Conservation (phyloP, 2,797 vertebrate species). For the Dendrocincla tyrannina region DNA sequence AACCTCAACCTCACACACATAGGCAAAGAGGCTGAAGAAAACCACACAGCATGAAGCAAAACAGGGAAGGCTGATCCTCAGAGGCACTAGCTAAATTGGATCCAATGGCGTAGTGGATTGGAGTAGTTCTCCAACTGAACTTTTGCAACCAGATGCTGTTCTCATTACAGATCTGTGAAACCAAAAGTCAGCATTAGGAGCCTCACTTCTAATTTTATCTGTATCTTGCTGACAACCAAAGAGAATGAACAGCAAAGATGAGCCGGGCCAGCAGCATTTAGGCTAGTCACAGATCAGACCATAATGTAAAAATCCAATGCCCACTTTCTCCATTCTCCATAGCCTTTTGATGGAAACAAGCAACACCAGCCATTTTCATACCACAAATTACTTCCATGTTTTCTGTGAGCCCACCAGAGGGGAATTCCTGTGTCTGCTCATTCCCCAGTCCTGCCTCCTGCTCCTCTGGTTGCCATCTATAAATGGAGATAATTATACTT, state of each 20-base stretch:
- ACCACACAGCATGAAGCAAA: background rate
- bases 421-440: slow-evolving; percentile 22
- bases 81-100: background rate
- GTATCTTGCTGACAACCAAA: rapidly evolving
- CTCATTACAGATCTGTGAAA: background rate
- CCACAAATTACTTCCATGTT: slow-evolving; percentile 56
- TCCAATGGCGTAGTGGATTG: background rate
- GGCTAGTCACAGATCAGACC: background rate
- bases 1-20: rapidly evolving
- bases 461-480: slow-evolving; percentile 38
- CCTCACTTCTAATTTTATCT: background rate
- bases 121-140: background rate
- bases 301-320: background rate
- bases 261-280: background rate
- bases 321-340: background rate
- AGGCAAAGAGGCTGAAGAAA: background rate
- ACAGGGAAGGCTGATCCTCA: rapidly evolving
- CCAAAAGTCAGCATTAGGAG: background rate
- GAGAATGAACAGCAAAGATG: rapidly evolving
- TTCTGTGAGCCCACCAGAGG: slow-evolving; percentile 14
- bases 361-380: background rate
- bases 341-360: background rate
- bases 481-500: slow-evolving; percentile 42
- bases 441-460: background rate
- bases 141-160: background rate